A percentile compares a stretch with the other conserved stretches of the same genome.
phyloP scores from a whole-genome alignment of 2,888 invertebrate species.

The Eubasilissa splendida region DNA sequence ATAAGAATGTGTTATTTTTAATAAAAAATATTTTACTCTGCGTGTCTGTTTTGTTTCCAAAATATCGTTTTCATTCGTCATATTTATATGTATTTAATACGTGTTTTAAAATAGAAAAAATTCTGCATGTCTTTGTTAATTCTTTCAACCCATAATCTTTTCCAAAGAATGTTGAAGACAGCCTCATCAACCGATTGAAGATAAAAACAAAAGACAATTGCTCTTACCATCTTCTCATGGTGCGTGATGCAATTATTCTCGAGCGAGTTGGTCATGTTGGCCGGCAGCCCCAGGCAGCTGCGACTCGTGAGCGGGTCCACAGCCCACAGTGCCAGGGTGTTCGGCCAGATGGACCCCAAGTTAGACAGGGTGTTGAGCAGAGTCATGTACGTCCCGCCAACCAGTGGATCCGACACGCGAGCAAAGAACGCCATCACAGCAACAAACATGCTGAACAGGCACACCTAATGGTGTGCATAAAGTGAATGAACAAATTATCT shows the following conservation, averaged over 20 bases:
- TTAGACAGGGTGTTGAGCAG: constrained; percentile 96
- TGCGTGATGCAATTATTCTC: constrained; percentile 78
- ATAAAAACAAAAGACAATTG: too few relatives aligned
- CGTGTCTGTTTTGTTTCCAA: too few relatives aligned
- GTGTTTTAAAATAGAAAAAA: too few relatives aligned
- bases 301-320: constrained; percentile 92
- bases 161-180: too few relatives aligned
- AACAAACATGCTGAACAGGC: constrained; percentile 97
- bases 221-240: constrained; percentile 77
- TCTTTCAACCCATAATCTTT: too few relatives aligned
- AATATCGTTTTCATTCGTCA: too few relatives aligned
- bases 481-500: too few relatives aligned
- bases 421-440: constrained; percentile 98
- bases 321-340: constrained; percentile 90
- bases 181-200: too few relatives aligned
- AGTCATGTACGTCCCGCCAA: constrained; percentile 99
- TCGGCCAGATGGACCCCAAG: constrained; percentile 98
- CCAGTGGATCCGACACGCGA: constrained; percentile 94
- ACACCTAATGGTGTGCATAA: constrained; percentile 74
- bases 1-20: too few relatives aligned
- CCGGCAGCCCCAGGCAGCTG: constrained; percentile 71
- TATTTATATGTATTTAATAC: too few relatives aligned
- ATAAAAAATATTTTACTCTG: too few relatives aligned
- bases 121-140: too few relatives aligned
- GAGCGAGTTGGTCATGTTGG: constrained; percentile 64